Percentiles rank a stretch among this genome's conserved stretches.
These are phyloP conservation scores for Sminthopsis crassicaudata DNA, from an alignment of 2,113 vertebrate species.

Conservation along the genomic window DNA sequence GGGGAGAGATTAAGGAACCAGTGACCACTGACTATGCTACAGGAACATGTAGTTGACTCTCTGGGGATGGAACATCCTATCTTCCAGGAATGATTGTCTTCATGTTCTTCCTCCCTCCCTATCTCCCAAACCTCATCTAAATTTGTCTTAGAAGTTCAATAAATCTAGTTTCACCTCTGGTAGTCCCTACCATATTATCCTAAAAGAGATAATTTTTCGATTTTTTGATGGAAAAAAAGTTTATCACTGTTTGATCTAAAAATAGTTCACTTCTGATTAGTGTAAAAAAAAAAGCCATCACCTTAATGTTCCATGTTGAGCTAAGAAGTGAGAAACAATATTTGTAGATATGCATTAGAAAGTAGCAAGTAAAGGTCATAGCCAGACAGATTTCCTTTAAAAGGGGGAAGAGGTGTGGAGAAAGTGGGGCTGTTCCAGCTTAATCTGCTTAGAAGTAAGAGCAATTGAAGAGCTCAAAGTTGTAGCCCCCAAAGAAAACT, in stretches of 20 bases:
- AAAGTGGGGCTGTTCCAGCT: not conserved
- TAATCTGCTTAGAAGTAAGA: not conserved
- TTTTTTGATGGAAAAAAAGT: not conserved
- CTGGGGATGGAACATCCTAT: not conserved
- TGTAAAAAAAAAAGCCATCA: not conserved
- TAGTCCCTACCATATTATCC: not conserved
- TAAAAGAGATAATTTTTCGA: not conserved
- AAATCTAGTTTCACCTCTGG: not conserved
- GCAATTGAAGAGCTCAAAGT: no score
- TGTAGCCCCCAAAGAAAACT: not conserved
- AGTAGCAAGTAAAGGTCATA: not conserved
- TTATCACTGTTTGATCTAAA: not conserved
- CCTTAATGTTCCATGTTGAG: not conserved
- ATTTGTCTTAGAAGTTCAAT: not conserved
- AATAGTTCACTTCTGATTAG: not conserved
- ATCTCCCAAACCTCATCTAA: not conserved
- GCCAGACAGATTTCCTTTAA: not conserved
- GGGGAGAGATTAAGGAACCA: not conserved
- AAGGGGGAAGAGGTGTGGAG: no score
- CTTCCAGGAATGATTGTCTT: not conserved
- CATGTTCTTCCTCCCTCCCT: not conserved
- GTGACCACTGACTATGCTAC: not conserved
- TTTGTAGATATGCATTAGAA: not conserved
- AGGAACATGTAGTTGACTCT: not conserved
- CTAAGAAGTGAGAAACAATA: not conserved